These are phyloP conservation scores for Colossoma macropomum DNA, from an alignment of 2,113 vertebrate genomes.

Conservation along the genomic window DNA sequence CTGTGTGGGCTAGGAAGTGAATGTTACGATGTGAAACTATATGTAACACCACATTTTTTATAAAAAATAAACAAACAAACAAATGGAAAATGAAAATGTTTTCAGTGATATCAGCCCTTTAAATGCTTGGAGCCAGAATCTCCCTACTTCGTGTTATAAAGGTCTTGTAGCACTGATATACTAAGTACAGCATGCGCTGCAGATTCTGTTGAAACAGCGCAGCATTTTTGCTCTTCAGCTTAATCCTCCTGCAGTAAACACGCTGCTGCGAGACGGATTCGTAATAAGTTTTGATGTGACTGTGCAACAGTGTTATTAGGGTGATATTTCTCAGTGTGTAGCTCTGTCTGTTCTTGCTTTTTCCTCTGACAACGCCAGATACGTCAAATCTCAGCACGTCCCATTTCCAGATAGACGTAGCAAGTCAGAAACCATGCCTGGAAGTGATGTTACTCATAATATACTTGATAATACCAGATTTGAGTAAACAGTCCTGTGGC, in stretches of 20 bases:
- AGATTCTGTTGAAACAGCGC: neutral
- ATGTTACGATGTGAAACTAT: no score
- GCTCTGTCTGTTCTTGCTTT: neutral
- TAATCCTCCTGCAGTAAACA: neutral
- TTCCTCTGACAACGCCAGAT: neutral
- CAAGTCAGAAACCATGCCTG: neutral
- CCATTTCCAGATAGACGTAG: neutral
- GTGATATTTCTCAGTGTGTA: neutral
- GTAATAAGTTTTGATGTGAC: neutral
- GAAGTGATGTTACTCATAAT: slow-evolving; percentile 26
- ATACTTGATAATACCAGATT: neutral
- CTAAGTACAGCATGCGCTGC: no score
- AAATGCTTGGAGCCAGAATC: no score
- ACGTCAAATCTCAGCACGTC: neutral
- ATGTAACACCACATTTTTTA: no score
- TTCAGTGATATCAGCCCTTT: no score
- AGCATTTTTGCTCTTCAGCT: neutral
- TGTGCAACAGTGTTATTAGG: neutral
- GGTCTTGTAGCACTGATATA: neutral
- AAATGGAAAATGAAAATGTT: no score
- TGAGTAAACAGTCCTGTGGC: neutral
- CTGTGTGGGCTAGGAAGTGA: no score
- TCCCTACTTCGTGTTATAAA: neutral
- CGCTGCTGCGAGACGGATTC: neutral
- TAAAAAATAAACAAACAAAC: no score